These are phyloP conservation scores for Rhynchomys soricoides DNA, from an alignment of 2,113 vertebrate genomes.

Conservation along the genomic window DNA sequence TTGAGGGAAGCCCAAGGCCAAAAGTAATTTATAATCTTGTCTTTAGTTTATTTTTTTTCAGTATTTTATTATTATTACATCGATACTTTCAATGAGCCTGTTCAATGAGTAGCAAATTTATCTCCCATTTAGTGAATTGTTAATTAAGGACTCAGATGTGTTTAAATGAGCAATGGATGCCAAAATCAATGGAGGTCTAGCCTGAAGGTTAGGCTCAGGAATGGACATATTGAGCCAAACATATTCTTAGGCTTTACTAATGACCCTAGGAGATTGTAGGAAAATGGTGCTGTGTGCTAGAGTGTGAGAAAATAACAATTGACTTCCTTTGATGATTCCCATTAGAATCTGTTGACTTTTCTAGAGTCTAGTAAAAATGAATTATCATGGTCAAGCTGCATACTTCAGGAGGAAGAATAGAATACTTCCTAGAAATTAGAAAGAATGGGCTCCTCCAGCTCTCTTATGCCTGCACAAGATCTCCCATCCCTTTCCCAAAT, in stretches of 20 bases:
- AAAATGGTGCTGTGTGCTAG: background rate
- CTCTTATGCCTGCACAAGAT: background rate
- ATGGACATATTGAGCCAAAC: slow-evolving; percentile 61
- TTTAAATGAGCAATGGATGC: slow-evolving; percentile 65
- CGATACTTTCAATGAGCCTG: slow-evolving; percentile 51
- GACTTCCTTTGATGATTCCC: slow-evolving; percentile 52
- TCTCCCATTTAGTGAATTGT: slow-evolving; percentile 64
- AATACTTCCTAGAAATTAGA: background rate
- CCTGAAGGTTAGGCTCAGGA: slow-evolving; percentile 1
- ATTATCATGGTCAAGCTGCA: slow-evolving; percentile 51
- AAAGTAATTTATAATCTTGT: slow-evolving; percentile 68
- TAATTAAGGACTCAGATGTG: slow-evolving; percentile 77
- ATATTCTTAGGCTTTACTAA: slow-evolving; percentile 43
- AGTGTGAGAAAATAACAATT: slow-evolving; percentile 71
- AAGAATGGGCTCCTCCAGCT: background rate
- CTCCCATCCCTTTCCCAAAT: background rate
- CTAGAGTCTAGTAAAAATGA: slow-evolving; percentile 58
- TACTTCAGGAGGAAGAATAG: background rate
- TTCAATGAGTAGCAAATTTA: slow-evolving; percentile 67
- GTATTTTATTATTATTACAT: slow-evolving; percentile 71
- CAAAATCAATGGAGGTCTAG: slow-evolving; percentile 61
- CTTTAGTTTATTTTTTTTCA: slow-evolving; percentile 63
- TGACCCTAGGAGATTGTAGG: slow-evolving; percentile 52
- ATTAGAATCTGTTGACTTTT: slow-evolving; percentile 62
- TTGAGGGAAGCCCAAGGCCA: slow-evolving; percentile 72